phyloP scores from a whole-genome alignment of 2,888 invertebrate species.

The Euproctis similis region DNA sequence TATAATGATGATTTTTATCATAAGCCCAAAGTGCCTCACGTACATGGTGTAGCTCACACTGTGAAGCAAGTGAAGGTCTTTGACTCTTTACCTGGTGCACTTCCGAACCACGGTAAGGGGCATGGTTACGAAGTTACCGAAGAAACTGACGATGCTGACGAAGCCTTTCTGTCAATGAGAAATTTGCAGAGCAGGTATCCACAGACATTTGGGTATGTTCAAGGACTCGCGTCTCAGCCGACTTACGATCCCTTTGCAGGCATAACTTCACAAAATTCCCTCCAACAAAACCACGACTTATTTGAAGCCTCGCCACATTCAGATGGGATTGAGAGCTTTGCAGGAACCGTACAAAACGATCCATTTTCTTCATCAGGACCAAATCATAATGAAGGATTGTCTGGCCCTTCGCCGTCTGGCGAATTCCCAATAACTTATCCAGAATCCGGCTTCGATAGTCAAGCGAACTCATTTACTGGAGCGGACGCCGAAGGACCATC shows the following conservation, averaged over 20 bases:
- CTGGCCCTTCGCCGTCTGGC: conserved; percentile 32
- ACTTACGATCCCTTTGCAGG: conserved; percentile 42
- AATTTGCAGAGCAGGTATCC: conserved; percentile 49
- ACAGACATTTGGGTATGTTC: conserved; percentile 46
- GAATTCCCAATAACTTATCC: conserved; percentile 36
- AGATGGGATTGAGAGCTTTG: conserved; percentile 35
- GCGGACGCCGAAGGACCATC: conserved; percentile 31
- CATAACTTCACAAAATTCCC: conserved; percentile 34
- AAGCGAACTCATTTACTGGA: conserved; percentile 37
- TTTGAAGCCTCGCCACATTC: conserved; percentile 41
- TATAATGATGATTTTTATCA: conserved; percentile 47
- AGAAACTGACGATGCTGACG: conserved; percentile 51
- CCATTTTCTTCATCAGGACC: conserved; percentile 36
- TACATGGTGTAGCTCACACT: conserved; percentile 46
- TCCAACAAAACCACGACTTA: conserved; percentile 40
- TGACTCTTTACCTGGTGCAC: conserved; percentile 49
- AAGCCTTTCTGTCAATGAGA: conserved; percentile 49
- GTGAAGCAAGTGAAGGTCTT: conserved; percentile 63
- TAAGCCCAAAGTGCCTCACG: conserved; percentile 28
- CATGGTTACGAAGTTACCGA: conserved; percentile 65
- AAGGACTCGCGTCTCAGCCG: conserved; percentile 35
- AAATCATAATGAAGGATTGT: conserved; percentile 22
- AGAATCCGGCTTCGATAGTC: conserved; percentile 36
- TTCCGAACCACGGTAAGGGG: conserved; percentile 29
- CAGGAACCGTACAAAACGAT: conserved; percentile 31